phyloP scores from a whole-genome alignment of 2,113 vertebrate genomes.

The Eonycteris spelaea region DNA sequence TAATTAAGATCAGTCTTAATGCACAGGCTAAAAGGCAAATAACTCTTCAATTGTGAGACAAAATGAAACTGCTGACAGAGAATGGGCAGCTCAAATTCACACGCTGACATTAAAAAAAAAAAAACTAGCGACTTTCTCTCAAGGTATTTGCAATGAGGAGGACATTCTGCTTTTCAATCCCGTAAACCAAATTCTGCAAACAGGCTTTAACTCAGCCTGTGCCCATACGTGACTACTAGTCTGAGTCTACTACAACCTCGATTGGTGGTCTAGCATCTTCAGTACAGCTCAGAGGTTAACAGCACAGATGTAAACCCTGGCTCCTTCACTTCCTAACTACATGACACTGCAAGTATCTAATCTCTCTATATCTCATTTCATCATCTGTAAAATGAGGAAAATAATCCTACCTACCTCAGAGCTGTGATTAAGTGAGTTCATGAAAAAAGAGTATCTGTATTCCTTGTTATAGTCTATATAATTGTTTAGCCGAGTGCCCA shows the following conservation, averaged over 20 bases:
- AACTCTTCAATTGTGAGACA: constrained; percentile 56
- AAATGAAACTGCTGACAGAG: constrained; percentile 62
- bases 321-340: background rate
- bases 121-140: background rate
- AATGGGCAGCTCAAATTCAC: constrained; percentile 38
- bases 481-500: background rate
- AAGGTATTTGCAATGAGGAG: background rate
- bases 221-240: background rate
- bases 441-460: background rate
- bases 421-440: background rate
- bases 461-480: background rate
- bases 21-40: background rate
- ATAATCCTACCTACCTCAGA: background rate
- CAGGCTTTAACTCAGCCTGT: background rate
- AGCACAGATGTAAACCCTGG: background rate
- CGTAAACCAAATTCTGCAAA: background rate
- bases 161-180: background rate
- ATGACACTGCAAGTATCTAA: background rate
- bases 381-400: constrained; percentile 13
- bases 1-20: constrained; percentile 40
- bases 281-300: background rate
- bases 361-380: background rate
- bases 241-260: background rate
- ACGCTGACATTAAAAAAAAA: constrained; percentile 6
- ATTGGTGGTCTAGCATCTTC: background rate